Percentiles rank a stretch among this genome's conserved stretches.
Conservation (phyloP, 2,797 vertebrate species). For the Cottoperca gobio region DNA sequence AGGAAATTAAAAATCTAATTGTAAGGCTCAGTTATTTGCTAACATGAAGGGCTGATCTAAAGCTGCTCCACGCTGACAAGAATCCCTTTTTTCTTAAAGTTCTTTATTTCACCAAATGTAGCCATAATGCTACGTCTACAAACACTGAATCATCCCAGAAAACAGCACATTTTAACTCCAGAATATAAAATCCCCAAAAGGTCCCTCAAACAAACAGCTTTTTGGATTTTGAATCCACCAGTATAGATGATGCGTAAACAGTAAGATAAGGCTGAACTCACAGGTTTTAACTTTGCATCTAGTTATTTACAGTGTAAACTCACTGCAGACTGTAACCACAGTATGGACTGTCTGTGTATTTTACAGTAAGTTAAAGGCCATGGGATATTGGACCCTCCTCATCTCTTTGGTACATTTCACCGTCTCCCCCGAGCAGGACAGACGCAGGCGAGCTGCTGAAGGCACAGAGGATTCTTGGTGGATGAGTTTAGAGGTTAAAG, state of each 20-base stretch:
- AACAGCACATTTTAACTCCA: neutral
- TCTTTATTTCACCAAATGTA: neutral
- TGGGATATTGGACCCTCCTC: neutral
- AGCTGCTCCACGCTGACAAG: neutral
- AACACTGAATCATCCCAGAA: neutral
- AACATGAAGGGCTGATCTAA: neutral
- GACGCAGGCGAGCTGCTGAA: slow-evolving; percentile 8
- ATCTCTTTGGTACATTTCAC: slow-evolving; percentile 13
- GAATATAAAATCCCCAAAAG: neutral
- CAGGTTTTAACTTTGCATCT: neutral
- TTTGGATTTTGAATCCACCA: too few relatives aligned
- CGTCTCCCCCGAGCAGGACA: too few relatives aligned
- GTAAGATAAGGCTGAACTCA: neutral
- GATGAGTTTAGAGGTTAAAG: neutral
- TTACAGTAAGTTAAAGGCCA: neutral
- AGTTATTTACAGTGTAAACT: neutral
- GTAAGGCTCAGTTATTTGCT: neutral
- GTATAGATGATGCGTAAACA: neutral
- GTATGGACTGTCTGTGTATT: neutral
- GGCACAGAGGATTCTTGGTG: slow-evolving; percentile 5
- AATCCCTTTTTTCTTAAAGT: neutral
- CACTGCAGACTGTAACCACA: slow-evolving; percentile 18
- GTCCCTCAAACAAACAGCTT: neutral
- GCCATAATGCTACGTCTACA: neutral
- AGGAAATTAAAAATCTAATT: neutral